A percentile compares a stretch with the other conserved stretches of the same genome.
phyloP scores from a whole-genome alignment of 1,140 invertebrate species.

The Proctacanthus coquilletti region DNA sequence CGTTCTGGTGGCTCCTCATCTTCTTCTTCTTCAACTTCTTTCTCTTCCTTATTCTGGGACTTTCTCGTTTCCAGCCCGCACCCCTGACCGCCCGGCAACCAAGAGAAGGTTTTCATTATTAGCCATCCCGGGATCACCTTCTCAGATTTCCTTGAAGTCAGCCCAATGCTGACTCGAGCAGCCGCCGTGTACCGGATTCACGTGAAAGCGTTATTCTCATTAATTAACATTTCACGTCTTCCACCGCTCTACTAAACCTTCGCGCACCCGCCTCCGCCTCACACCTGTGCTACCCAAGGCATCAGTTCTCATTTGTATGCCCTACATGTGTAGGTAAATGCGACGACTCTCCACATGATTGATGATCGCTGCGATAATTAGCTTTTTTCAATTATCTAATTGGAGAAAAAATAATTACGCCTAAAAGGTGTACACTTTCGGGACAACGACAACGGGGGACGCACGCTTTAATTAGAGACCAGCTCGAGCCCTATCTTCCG shows the following conservation, averaged over 20 bases:
- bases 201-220: background rate
- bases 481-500: too few species aligned
- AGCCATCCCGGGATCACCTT: background rate
- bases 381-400: conserved; percentile 1
- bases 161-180: too few species aligned
- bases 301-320: background rate
- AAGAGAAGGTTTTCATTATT: conserved; percentile 7
- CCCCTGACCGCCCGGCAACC: conserved; percentile 5
- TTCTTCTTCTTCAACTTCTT: background rate
- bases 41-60: background rate
- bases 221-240: conserved; percentile 1
- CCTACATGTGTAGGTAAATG: background rate
- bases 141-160: background rate
- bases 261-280: conserved; percentile 1
- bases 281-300: background rate
- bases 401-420: background rate
- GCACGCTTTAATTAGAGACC: too few species aligned
- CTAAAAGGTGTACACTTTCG: background rate
- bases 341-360: conserved; percentile 1
- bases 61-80: background rate
- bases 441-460: too few species aligned
- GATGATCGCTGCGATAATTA: conserved; percentile 1
- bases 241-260: conserved; percentile 3
- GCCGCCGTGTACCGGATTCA: conserved; percentile 1
- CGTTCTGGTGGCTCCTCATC: conserved; percentile 5